Base-by-base conservation (phyloP, 2,113 vertebrate genomes). In the Puntigrus tetrazona region DNA sequence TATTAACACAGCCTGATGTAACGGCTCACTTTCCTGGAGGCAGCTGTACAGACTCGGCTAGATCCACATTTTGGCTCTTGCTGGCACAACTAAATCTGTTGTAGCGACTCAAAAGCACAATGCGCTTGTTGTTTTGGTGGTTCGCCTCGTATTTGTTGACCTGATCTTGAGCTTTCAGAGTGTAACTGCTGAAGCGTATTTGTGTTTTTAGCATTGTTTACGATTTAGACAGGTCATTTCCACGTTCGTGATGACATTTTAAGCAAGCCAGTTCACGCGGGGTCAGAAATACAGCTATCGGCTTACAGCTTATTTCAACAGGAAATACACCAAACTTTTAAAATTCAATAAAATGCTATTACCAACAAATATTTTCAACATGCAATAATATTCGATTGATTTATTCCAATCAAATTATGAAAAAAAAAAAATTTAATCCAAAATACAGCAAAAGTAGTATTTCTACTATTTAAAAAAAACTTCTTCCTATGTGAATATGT, bases 1-100 rank as follows among this genome's bases (percentile, higher is more conserved):
- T 50, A 14, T 55, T 57, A 69, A 29, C 76, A 69, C 78, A 83
- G 43, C 29, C 81, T 78, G 43, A 79, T 29, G 65, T 79, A 47
- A 50, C 7, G 43, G 27, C 7, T 72, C 22, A 4, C 76, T 59
- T 36, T 78, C 22, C 11, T 25, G 25, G 75, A 57, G 20, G 31
- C 74, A 76, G 47, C 75, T 78, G 76, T 4, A 41, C n/a, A 61
- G 55, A 43, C 4, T 27, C 9, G 22, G 52, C 45, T 13, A 52
- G 3, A 22, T 22, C 36, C 36, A 43, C 3, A 61, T 20, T 61
- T 43, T 61, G 20, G 14, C 3, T 61, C 55, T 61, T 61, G 13
- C 22, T 78, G 36, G 22, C 77, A 78, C 77, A 25, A 27, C 20
- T 41, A 41, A 7, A 59, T 18, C 10, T 14, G 10, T 61, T 61